Evolutionary conservation across 1,140 invertebrate genomes (phyloP).

Genomic region (Pseudomyrmex sp.): DNA sequence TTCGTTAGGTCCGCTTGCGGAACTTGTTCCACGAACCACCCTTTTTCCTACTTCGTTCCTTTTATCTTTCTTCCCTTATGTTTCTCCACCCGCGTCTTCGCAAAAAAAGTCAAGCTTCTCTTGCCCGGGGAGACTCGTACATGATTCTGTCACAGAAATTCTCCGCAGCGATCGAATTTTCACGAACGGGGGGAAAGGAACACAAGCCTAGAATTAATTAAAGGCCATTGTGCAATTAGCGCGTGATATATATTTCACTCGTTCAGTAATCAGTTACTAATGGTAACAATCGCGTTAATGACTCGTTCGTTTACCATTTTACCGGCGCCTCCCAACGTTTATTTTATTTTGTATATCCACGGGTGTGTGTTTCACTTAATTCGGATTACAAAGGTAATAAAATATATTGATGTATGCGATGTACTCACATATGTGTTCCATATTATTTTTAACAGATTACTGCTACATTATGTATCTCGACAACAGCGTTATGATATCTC

Average conservation of each 20-base stretch:
- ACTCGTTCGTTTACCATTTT: constrained; percentile 1
- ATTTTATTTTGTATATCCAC: neutral
- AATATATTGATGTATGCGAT: neutral
- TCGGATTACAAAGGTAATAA: constrained; percentile 10
- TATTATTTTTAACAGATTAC: neutral
- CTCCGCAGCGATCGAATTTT: constrained; percentile 23
- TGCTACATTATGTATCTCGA: neutral
- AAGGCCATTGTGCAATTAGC: constrained; percentile 24
- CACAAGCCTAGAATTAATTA: constrained; percentile 20
- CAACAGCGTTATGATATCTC: neutral
- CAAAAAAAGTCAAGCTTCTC: constrained; percentile 30
- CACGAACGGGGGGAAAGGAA: neutral
- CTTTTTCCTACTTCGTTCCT: constrained; percentile 13
- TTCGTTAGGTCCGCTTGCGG: constrained; percentile 60
- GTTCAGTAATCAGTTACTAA: constrained; percentile 12
- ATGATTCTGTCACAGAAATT: constrained; percentile 15
- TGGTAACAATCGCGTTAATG: constrained; percentile 11
- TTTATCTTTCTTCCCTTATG: constrained; percentile 31
- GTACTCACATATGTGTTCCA: no score
- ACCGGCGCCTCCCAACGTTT: neutral
- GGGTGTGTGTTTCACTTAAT: neutral
- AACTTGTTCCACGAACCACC: constrained; percentile 43
- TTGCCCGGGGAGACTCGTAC: neutral
- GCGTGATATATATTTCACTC: constrained; percentile 6
- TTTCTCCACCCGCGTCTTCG: constrained; percentile 32